Evolutionary conservation across 2,113 vertebrate species (phyloP), one percentile per base, ranked within the genome.

Genomic region (Chaetura pelagica): DNA sequence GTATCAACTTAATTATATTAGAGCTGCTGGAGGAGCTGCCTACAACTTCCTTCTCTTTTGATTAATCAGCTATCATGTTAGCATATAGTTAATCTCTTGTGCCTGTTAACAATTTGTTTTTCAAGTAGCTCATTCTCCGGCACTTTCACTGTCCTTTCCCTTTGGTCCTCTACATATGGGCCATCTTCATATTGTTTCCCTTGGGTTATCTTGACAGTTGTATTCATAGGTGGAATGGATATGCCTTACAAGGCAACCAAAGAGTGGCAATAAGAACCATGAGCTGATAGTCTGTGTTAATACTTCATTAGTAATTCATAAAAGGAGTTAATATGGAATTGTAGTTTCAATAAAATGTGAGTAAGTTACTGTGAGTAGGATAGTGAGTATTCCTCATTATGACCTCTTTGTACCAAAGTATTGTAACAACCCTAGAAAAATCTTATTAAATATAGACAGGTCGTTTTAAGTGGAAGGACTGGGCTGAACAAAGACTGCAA

Each of bases 391-490:
- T 79, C n/a, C 4, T 67, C 30, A 20, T 54, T 5, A 17, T 24
- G 7, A 40, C 51, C 29, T 66, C 42, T 58, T 85, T 7, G 1
- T 82, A 49, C 62, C 2, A 3, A 57, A 71, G 26, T 52, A 30
- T 67, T 74, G n/a, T 30, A 89, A 29, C 35, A 72, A 10, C 14
- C 23, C 14, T 68, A 51, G 49, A 62, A 91, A 79, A 69, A 44
- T 59, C n/a, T 26, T 51, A 15, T 0, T 9, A 34, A 69, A 49
- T 62, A 49, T 0, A 1, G 42, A 13, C 16, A 71, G 51, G 24
- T 74, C 46, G 32, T 67, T 71, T 74, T 32, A 79, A 9, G 3
- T 54, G 52, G 58, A 40, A 59, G 23, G 52, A 26, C n/a, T 75
- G 38, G 38, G 40, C 71, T 85, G 52, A 66, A 10, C 27, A 67